Base-by-base conservation (phyloP, 2,113 vertebrate species). In the Prinia subflava region DNA sequence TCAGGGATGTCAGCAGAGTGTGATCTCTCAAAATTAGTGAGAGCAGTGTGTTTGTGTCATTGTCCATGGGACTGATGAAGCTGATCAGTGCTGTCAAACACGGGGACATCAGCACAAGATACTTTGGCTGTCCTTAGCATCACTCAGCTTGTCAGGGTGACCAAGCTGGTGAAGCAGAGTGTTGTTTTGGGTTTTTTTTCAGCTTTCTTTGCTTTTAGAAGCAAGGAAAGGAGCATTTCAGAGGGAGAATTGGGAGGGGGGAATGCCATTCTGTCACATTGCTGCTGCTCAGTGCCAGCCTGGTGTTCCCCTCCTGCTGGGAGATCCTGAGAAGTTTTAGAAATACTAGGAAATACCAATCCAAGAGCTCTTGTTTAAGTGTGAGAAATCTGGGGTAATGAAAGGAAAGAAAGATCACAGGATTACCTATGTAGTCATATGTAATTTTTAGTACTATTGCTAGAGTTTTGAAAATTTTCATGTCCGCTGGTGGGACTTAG, bases 201-300 rank as follows among this genome's bases (percentile, higher is more conserved):
- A 60, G 11, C 60, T 67, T 0, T 41, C 15, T 85, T 73, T 76
- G 44, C 27, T 76, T 88, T 85, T 31, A 68, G 70, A 64, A 73
- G 64, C 22, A 60, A 73, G 74, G 55, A 85, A 87, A 88, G 6
- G 49, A 88, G 13, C 19, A 31, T 87, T 93, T 85, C 42, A 59
- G 69, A 53, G 73, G 25, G 47, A 65, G 42, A 24, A 7, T 7
- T 44, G 71, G 20, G n/a, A 30, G 11, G 14, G 31, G 24, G 20
- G 20, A 75, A 25, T 0, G 2, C 59, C 37, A 15, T 11, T 2
- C 22, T 2, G 3, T 50, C 53, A 47, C 1, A 1, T 20, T 47
- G 10, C 31, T 37, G 1, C 62, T 81, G 69, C 65, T 82, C 74
- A 33, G 47, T 15, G 47, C 79, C 65, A 71, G 24, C 65, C 53